Evolutionary conservation across 2,888 invertebrate species (phyloP), one percentile per base, ranked within the genome.

Genomic region (Pyrocoelia pectoralis): DNA sequence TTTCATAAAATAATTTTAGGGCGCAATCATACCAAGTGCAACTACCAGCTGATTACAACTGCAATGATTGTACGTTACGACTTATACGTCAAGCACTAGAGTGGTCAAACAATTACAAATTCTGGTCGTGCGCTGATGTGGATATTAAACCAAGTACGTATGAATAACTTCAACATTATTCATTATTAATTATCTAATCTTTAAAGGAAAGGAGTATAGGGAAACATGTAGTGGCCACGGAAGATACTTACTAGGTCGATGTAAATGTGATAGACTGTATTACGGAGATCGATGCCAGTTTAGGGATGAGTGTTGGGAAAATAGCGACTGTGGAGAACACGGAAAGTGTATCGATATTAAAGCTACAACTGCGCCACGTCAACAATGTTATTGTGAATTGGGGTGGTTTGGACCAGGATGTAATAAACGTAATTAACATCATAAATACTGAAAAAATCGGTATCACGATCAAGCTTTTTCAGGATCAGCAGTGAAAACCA

Each of bases 101-200:
- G 83, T 97, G 96, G 95, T 81, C 81, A 18, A 83, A 85, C 57
- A 87, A 85, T 73, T 97, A 97, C 82, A 84, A 91, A 67, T 97
- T 98, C 84, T 97, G 95, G 95, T 95, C 95, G 0, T 98, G 98
- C 78, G 93, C 97, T 1, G 97, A 98, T 81, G 92, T 98, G 56
- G 94, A 96, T 76, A 92, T 97, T 64, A 83, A 87, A 67, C 79
- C 81, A n/a, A 84, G 88, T 87, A 71, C 83, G 85, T 40, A 55
- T 28, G 10, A 48, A 14, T 15, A 43, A 38, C 9, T 18, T 10
- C 1, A 5, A 48, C 9, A 48, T 4, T 48, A 6, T 46, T 46
- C 8, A 46, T 14, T 46, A 46, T 13, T n/a, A 10, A 13, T 12
- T 38, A n/a, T 28, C 29, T 28, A 28, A 28, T 6, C 29, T 28